Conservation (phyloP, 2,797 vertebrate genomes). For the Argyrosomus regius region DNA sequence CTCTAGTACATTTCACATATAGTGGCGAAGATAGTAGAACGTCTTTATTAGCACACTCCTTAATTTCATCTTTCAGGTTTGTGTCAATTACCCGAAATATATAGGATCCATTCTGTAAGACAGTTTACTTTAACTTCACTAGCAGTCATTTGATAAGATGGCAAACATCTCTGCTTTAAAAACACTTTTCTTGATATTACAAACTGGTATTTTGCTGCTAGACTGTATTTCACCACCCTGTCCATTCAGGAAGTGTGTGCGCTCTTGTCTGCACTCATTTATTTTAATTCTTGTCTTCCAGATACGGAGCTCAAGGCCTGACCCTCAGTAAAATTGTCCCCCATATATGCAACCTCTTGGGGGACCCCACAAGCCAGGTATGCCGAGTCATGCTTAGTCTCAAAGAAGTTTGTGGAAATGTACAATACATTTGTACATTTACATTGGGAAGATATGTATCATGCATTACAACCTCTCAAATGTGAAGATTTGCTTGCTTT, state of each 20-base stretch:
- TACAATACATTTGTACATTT: neutral
- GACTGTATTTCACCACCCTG: too few relatives aligned
- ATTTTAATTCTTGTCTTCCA: slow-evolving; percentile 66
- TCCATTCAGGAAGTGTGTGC: too few relatives aligned
- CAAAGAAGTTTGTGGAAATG: too few relatives aligned
- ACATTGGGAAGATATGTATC: too few relatives aligned
- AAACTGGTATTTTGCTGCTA: too few relatives aligned
- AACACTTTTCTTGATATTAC: too few relatives aligned
- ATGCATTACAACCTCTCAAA: neutral
- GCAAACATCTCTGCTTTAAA: too few relatives aligned
- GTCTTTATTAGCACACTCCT: too few relatives aligned
- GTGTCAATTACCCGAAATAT: neutral
- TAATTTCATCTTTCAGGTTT: neutral
- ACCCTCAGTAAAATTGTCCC: slow-evolving; percentile 99
- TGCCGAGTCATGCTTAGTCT: neutral
- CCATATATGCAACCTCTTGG: slow-evolving; percentile 98
- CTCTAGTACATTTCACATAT: accelerated
- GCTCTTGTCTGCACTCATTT: neutral
- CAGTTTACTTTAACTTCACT: neutral
- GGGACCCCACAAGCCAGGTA: slow-evolving; percentile 98
- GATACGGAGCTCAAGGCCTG: slow-evolving; percentile 96
- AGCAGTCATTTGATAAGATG: too few relatives aligned
- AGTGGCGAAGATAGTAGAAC: too few relatives aligned
- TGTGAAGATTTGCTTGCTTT: neutral
- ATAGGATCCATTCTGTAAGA: neutral